Conservation (phyloP, 2,888 invertebrate genomes). For the Homarus gammarus region DNA sequence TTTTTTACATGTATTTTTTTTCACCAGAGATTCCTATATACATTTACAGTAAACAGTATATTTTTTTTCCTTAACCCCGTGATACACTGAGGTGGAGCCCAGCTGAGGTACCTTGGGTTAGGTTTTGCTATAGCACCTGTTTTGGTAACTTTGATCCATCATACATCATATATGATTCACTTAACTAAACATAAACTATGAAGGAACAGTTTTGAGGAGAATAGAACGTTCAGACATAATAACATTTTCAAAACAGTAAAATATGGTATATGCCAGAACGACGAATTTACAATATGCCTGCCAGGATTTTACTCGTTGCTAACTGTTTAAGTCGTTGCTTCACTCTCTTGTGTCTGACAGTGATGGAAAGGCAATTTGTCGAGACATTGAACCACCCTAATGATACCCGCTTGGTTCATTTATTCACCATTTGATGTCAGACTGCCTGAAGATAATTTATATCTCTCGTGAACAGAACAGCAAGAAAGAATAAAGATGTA, state of each 20-base stretch:
- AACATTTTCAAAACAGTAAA: neutral
- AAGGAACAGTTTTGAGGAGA: neutral
- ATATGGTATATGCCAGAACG: neutral
- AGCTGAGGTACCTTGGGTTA: neutral
- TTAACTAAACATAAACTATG: neutral
- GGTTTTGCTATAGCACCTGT: neutral
- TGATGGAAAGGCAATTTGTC: slow-evolving; percentile 5
- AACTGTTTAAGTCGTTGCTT: neutral
- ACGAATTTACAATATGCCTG: neutral
- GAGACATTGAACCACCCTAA: neutral
- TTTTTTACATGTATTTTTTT: no score
- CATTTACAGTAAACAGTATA: neutral
- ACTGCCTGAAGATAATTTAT: neutral
- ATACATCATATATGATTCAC: neutral
- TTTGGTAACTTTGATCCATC: neutral
- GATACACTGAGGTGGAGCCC: neutral
- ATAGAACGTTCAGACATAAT: neutral
- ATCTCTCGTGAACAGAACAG: no score
- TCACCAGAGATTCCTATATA: neutral
- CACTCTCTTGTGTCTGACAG: neutral
- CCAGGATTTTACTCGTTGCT: neutral
- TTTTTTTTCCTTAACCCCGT: neutral
- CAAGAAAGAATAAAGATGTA: no score
- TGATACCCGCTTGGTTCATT: neutral
- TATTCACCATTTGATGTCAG: neutral